Base-by-base conservation (phyloP, 2,888 invertebrate species). In the Tanytarsus gracilentus region DNA sequence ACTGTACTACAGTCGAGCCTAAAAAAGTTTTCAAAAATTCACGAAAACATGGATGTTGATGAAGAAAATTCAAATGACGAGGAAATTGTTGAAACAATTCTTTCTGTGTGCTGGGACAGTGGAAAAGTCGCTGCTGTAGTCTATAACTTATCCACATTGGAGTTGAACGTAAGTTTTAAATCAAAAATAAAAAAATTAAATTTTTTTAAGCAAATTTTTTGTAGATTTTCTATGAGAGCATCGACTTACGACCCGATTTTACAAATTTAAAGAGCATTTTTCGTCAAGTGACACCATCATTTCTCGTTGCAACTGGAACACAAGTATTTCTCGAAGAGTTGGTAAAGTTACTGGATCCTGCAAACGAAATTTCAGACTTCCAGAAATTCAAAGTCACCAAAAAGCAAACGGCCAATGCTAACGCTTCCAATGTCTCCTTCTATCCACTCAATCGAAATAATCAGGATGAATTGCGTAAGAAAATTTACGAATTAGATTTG, bases 41-140 rank as follows among this genome's bases (percentile, higher is more conserved):
- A n/a, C n/a, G n/a, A n/a, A 36, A 36, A 7, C 7, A 56, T 56
- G 56, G 40, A 40, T 3, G 6, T 11, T 14, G 44, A 27, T n/a
- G 25, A 29, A 30, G 44, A 58, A 21, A 33, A 23, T n/a, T n/a
- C n/a, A n/a, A n/a, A n/a, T n/a, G 18, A 27, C 40, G 55, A 25
- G 29, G 40, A 14, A 5, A n/a, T 23, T 23, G 23, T 8, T n/a
- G 30, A 52, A 11, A 18, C 7, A 16, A 63, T 63, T 26, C 44
- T 64, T n/a, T 65, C 66, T 2, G 18, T 64, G 3, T 56, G 61
- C 29, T 66, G 65, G 65, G 62, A 64, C 14, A 55, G 59, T 18
- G 64, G 63, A 2, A 40, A 27, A 14, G 26, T 66, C 4, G 62
- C 63, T 1, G 63, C 63, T 4, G 50, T 62, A 9, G 65, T 62